Evolutionary conservation across 2,888 invertebrate genomes (phyloP).

Genomic region (Caenorhabditis sulstoni): DNA sequence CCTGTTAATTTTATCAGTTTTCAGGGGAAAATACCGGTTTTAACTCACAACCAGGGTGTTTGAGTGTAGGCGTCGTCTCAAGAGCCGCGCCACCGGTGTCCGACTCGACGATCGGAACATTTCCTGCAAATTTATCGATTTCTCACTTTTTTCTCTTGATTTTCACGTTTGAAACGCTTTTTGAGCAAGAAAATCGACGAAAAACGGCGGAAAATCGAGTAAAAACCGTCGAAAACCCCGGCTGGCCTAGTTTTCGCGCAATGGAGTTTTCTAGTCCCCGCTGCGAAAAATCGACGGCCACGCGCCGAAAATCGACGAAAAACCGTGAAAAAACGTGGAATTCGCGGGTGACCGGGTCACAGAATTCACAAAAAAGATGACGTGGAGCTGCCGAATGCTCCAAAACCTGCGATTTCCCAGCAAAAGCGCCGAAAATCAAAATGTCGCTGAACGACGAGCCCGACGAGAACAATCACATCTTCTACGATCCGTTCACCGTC

Average conservation of each 20-base stretch:
- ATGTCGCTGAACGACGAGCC: conserved; percentile 47
- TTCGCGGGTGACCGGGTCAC: background rate
- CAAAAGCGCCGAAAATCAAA: background rate
- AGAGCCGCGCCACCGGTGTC: conserved; percentile 24
- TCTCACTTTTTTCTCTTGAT: background rate
- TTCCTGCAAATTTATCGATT: conserved; percentile 20
- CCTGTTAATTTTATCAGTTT: conserved; percentile 12
- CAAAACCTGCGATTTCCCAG: background rate
- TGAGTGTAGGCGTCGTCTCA: conserved; percentile 28
- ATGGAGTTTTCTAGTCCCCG: conserved; percentile 7
- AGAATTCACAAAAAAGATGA: background rate
- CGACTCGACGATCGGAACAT: conserved; percentile 52
- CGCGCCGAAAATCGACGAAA: background rate
- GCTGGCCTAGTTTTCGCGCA: conserved; percentile 4
- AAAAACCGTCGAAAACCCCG: background rate
- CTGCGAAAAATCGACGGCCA: conserved; percentile 7
- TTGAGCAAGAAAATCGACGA: background rate
- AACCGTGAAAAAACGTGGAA: background rate
- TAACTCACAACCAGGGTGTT: conserved; percentile 42
- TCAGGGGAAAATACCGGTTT: background rate
- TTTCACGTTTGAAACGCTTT: background rate
- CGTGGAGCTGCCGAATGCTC: no score
- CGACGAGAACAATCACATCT: conserved; percentile 50
- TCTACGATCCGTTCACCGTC: conserved; percentile 49
- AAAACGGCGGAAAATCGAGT: conserved; percentile 11